These are phyloP conservation scores for Notoglanidium macrostoma DNA, from an alignment of 2,797 vertebrate genomes.

Conservation along the genomic window DNA sequence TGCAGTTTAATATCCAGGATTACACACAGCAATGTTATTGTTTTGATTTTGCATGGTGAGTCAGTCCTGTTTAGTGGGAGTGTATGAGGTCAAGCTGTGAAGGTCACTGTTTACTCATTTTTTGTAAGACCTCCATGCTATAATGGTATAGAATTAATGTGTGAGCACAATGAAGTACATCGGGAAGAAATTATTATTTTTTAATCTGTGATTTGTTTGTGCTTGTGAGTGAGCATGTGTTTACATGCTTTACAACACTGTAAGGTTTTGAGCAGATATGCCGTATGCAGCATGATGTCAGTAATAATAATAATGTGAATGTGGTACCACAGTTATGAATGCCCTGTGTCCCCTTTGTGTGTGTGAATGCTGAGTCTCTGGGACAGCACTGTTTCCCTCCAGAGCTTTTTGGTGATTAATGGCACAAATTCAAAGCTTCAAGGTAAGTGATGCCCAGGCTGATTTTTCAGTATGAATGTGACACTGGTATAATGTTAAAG, in stretches of 20 bases:
- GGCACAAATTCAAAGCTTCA: slow-evolving; percentile 55
- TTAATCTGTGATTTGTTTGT: neutral
- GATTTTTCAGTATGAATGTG: slow-evolving; percentile 58
- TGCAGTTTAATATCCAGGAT: neutral
- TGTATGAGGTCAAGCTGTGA: neutral
- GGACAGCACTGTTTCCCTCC: slow-evolving; percentile 25
- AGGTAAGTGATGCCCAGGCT: slow-evolving; percentile 53
- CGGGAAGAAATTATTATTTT: neutral
- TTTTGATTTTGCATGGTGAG: neutral
- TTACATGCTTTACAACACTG: neutral
- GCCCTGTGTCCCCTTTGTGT: neutral
- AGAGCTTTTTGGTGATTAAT: slow-evolving; percentile 56
- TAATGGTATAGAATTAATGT: slow-evolving; percentile 19
- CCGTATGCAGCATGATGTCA: neutral
- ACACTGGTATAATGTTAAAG: slow-evolving; percentile 61
- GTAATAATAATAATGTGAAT: neutral
- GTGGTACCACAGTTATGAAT: neutral
- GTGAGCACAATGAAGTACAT: neutral
- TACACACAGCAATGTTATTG: neutral
- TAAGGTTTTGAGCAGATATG: neutral
- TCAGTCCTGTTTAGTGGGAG: neutral
- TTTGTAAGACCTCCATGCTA: neutral
- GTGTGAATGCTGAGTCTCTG: slow-evolving; percentile 21
- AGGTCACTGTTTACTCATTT: neutral
- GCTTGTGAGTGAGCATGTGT: neutral